Percentiles rank a stretch among this genome's conserved stretches.
Evolutionary conservation across 2,888 invertebrate species (phyloP).

Genomic region (Mallateleia sp.): DNA sequence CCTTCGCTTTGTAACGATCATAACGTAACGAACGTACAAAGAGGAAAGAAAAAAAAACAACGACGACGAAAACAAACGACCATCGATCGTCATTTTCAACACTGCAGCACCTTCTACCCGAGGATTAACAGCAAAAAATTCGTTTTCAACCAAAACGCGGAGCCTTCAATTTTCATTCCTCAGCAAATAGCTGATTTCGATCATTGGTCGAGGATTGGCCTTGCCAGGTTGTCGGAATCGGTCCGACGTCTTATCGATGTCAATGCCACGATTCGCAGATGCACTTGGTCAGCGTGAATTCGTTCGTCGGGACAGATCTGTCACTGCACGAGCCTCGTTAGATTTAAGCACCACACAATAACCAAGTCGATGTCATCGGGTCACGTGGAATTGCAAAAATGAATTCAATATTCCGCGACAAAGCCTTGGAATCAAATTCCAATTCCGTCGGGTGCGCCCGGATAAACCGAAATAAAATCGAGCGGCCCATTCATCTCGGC

Average conservation of each 20-base stretch:
- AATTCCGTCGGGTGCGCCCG: neutral
- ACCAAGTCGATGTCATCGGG: neutral
- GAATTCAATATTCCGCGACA: slow-evolving; percentile 10
- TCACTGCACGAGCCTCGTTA: slow-evolving; percentile 19
- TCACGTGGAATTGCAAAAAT: slow-evolving; percentile 17
- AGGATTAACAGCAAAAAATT: no score
- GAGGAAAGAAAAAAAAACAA: neutral
- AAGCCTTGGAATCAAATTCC: slow-evolving; percentile 25
- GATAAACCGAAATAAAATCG: slow-evolving; percentile 24
- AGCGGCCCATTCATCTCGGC: slow-evolving; percentile 16
- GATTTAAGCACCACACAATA: slow-evolving; percentile 40
- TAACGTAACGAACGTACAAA: slow-evolving; percentile 4
- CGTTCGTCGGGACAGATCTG: slow-evolving; percentile 31
- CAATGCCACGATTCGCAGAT: slow-evolving; percentile 40
- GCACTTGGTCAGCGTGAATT: slow-evolving; percentile 53
- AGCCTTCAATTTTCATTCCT: no score
- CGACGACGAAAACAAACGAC: no score
- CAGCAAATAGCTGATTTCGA: no score
- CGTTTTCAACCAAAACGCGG: no score
- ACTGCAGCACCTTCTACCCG: no score
- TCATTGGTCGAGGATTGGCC: slow-evolving; percentile 6
- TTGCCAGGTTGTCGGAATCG: slow-evolving; percentile 25
- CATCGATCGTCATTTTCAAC: no score
- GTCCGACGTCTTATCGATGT: slow-evolving; percentile 46
- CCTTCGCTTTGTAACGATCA: no score